Conservation (phyloP, 2,113 vertebrate species). For the Oxygymnocypris stewartii region DNA sequence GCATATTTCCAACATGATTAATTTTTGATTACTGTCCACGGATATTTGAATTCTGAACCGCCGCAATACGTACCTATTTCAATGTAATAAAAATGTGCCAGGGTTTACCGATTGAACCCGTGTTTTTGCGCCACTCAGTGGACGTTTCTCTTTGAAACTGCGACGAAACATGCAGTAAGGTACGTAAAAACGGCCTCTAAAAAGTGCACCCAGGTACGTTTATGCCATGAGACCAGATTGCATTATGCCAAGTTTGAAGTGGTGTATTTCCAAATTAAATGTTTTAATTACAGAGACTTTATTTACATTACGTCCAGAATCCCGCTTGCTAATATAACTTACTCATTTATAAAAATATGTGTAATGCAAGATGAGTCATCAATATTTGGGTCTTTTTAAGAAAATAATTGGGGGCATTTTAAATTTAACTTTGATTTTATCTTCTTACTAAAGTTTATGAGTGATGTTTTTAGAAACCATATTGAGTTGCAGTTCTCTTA, state of each 20-base stretch:
- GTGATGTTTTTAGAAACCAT: background rate
- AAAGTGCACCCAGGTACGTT: too few species aligned
- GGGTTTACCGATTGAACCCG: too few species aligned
- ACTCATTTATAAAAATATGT: background rate
- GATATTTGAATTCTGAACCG: too few species aligned
- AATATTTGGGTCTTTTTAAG: background rate
- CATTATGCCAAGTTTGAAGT: background rate
- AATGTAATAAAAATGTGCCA: too few species aligned
- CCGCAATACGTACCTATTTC: too few species aligned
- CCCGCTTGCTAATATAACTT: background rate
- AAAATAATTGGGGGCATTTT: background rate
- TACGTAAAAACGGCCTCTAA: too few species aligned
- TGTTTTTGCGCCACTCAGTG: too few species aligned
- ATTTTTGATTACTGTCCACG: too few species aligned
- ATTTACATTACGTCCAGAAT: background rate
- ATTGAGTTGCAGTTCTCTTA: slow-evolving; percentile 2
- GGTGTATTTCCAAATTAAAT: background rate
- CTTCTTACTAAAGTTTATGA: background rate
- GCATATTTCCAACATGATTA: too few species aligned
- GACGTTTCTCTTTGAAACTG: too few species aligned
- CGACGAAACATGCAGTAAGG: too few species aligned
- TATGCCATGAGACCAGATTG: too few species aligned
- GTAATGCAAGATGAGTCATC: background rate
- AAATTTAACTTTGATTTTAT: background rate
- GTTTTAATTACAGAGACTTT: background rate